These are phyloP conservation scores for Pilophorus perplexus DNA, from an alignment of 2,888 invertebrate genomes.

Conservation along the genomic window DNA sequence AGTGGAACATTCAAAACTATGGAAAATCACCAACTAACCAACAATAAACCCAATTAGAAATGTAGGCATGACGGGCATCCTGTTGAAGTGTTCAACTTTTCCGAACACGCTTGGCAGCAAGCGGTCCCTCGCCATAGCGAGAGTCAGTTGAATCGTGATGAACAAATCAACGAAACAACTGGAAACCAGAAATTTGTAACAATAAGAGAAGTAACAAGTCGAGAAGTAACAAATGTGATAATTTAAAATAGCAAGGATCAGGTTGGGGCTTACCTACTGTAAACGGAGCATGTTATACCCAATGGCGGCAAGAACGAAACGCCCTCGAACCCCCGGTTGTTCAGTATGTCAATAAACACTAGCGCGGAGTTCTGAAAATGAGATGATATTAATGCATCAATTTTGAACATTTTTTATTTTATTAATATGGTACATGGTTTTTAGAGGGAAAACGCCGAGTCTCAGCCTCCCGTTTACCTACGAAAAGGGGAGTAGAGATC, in stretches of 20 bases:
- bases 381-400: no score
- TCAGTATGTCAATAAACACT: not conserved
- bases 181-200: not conserved
- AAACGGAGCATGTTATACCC: conserved; percentile 7
- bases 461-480: no score
- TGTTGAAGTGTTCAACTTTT: conserved; percentile 28
- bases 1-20: no score
- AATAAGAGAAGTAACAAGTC: not conserved
- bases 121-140: conserved; percentile 23
- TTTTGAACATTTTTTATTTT: not conserved
- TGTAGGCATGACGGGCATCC: conserved; percentile 26
- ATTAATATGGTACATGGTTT: no score
- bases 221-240: not conserved
- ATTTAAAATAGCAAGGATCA: no score
- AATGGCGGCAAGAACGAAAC: not conserved
- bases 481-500: no score
- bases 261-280: not conserved
- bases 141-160: conserved; percentile 1
- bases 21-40: no score
- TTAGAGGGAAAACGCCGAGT: no score
- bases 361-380: not conserved
- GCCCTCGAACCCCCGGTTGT: not conserved
- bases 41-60: conserved; percentile 7
- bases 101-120: conserved; percentile 4
- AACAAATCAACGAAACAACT: conserved; percentile 17